Evolutionary conservation across 1,140 invertebrate genomes (phyloP).

Genomic region (Nylanderia fulva): DNA sequence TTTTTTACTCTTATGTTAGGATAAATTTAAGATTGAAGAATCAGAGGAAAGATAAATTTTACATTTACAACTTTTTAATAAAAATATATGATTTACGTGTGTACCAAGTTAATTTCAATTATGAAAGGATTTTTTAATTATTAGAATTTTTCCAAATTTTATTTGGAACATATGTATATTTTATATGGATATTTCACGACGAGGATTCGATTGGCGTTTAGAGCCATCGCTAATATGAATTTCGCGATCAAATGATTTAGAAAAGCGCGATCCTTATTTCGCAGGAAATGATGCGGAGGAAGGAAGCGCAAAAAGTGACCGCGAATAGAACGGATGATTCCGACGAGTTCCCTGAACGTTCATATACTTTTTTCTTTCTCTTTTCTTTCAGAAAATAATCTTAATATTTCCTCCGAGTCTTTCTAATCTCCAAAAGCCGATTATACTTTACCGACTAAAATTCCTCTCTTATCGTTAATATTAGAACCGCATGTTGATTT

Average conservation of each 20-base stretch:
- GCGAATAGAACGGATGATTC: slow-evolving; percentile 30
- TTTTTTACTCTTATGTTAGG: neutral
- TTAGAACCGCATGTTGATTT: neutral
- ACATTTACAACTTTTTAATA: neutral
- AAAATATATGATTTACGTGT: neutral
- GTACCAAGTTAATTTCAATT: neutral
- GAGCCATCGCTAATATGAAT: slow-evolving; percentile 8
- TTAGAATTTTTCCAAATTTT: neutral
- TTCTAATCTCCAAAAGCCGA: neutral
- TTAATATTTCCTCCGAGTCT: neutral
- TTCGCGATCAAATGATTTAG: slow-evolving; percentile 21
- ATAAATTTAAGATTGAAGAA: neutral
- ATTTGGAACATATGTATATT: neutral
- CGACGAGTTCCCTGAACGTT: slow-evolving; percentile 8
- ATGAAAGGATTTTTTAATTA: neutral
- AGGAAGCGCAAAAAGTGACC: slow-evolving; percentile 22
- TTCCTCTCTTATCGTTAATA: neutral
- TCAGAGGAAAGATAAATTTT: neutral
- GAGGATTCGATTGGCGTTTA: neutral
- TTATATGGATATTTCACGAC: neutral
- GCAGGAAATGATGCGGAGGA: slow-evolving; percentile 3
- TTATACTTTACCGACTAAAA: neutral
- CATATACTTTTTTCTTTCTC: neutral
- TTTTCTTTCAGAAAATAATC: neutral
- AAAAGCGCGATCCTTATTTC: slow-evolving; percentile 31